These are phyloP conservation scores for Dendronephthya gigantea DNA, from an alignment of 64 coral and sea anemone genomes.

Conservation along the genomic window DNA sequence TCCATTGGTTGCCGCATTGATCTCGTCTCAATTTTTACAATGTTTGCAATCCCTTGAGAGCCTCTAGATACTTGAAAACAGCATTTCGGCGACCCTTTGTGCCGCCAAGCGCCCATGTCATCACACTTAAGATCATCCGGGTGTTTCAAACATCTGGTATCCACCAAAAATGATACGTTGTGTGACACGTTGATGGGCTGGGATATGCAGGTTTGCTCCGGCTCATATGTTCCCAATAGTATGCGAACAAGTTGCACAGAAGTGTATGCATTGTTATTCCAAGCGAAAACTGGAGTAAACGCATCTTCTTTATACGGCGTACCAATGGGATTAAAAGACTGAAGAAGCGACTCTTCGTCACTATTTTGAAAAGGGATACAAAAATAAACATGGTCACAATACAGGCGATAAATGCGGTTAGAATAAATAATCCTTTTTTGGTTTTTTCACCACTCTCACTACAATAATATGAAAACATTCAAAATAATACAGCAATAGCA, in stretches of 20 bases:
- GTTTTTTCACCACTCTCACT: no score
- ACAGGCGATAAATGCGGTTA: not conserved
- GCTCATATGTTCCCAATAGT: not conserved
- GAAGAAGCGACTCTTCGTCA: not conserved
- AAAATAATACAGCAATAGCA: no score
- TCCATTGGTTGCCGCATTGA: not conserved
- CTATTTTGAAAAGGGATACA: not conserved
- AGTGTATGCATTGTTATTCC: not conserved
- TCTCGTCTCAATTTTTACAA: not conserved
- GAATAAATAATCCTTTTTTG: no score
- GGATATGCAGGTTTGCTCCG: not conserved
- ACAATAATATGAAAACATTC: no score
- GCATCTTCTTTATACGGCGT: not conserved
- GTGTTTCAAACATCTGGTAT: not conserved
- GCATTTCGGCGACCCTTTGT: not conserved
- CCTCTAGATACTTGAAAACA: not conserved
- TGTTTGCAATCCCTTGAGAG: not conserved
- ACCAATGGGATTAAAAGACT: not conserved
- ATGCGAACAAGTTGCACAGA: not conserved
- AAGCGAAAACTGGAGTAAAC: not conserved
- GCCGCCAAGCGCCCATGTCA: slow-evolving; percentile 3
- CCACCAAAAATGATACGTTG: not conserved
- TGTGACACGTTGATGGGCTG: not conserved
- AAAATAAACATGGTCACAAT: not conserved
- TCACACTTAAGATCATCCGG: slow-evolving; percentile 5